These are phyloP conservation scores for Parus major DNA, from an alignment of 2,113 vertebrate genomes.

Conservation along the genomic window DNA sequence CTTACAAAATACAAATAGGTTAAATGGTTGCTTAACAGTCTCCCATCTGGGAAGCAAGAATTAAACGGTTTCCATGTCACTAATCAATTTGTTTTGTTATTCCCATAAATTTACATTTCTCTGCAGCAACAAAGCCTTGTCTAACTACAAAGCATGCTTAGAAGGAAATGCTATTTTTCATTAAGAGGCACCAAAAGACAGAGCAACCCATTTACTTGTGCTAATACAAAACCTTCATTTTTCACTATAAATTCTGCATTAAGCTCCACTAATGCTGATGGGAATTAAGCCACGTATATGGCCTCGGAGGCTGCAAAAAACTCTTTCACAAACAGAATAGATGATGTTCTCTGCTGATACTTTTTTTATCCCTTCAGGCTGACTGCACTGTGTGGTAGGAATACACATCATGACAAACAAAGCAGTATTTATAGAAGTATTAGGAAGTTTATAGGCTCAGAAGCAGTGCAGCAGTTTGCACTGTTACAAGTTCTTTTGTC, in stretches of 20 bases:
- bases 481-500: background rate
- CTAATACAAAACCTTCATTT: background rate
- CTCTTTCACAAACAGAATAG: background rate
- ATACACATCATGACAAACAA: background rate
- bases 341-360: background rate
- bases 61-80: slow-evolving; percentile 35
- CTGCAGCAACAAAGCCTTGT: slow-evolving; percentile 9
- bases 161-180: slow-evolving; percentile 10
- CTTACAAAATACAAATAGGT: background rate
- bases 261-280: background rate
- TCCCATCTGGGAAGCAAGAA: slow-evolving; percentile 2
- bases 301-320: background rate
- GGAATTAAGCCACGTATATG: background rate
- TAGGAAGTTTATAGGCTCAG: background rate
- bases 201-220: background rate
- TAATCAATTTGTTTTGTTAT: slow-evolving; percentile 37
- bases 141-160: background rate
- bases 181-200: slow-evolving; percentile 17
- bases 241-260: background rate
- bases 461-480: background rate
- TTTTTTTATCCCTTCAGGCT: background rate
- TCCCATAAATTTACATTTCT: slow-evolving; percentile 12
- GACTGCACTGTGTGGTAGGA: background rate
- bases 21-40: background rate
- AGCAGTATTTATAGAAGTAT: background rate